Evolutionary conservation across 2,113 vertebrate genomes (phyloP), one percentile per base, ranked within the genome.

Genomic region (Misgurnus anguillicaudatus): DNA sequence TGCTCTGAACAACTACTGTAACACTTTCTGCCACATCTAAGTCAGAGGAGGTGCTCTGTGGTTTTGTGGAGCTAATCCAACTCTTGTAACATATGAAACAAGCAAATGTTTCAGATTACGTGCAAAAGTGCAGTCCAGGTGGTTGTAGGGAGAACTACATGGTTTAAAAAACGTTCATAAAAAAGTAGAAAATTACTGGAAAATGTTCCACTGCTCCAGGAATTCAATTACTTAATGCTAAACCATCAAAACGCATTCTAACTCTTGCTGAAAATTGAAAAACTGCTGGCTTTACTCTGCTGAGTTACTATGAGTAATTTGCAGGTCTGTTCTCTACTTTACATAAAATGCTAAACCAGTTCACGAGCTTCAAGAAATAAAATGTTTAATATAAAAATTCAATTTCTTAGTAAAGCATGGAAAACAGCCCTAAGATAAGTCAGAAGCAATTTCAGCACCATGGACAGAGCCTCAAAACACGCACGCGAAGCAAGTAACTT

Each of bases 401-500:
- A 31, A 0, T 58, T 58, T 60, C 39, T 55, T 55, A 55, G 31
- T n/a, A 5, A 38, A 36, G 16, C 48, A 17, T 39, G 13, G 24
- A 62, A 47, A 74, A 36, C 16, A 67, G 13, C 7, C 47, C 8
- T 21, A n/a, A 73, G 68, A 48, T 21, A 55, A 66, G 58, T 10
- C 65, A 16, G 36, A 76, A 36, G 31, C 2, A 5, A 14, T 36
- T 66, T 75, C 78, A 83, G 75, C 11, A 83, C 81, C 60, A 24
- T 65, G 66, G 65, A 83, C 71, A 85, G 75, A 47, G 58, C 47
- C 55, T 42, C 55, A 60, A 72, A 45, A 38, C 63, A 7, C 4
- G 21, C 17, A 6, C n/a, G 17, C 53, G 17, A 6, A 6, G n/a
- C 53, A 55, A 6, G 17, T 57, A n/a, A 57, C 0, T 7, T 8